phyloP scores from a whole-genome alignment of 2,113 vertebrate genomes.

The Aptenodytes patagonicus region DNA sequence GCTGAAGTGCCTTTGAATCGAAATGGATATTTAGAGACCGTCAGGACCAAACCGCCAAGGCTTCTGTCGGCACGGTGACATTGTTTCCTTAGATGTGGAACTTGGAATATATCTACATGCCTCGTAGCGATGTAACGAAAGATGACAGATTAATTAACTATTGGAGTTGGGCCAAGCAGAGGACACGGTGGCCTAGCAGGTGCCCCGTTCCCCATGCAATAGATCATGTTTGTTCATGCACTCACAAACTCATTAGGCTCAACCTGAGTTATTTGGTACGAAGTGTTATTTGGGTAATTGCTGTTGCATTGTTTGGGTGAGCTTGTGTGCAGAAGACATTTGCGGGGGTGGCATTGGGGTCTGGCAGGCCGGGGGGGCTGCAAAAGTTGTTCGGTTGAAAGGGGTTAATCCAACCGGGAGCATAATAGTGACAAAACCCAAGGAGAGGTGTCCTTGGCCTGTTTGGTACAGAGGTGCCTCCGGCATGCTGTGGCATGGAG shows the following conservation, averaged over 20 bases:
- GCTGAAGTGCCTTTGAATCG: neutral
- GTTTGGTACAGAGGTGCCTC: neutral
- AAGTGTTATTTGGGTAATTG: constrained; percentile 5
- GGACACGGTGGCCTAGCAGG: constrained; percentile 26
- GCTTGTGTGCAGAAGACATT: neutral
- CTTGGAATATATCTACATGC: constrained; percentile 32
- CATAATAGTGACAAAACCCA: neutral
- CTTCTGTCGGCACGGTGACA: neutral
- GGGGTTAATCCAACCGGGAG: neutral
- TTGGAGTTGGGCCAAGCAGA: constrained; percentile 48
- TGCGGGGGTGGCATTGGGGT: neutral
- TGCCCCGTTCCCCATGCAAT: neutral
- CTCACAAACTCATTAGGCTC: constrained; percentile 63
- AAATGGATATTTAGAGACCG: neutral
- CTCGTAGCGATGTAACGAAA: constrained; percentile 19
- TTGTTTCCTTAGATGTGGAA: neutral
- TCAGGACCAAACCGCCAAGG: neutral
- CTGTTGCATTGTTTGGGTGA: neutral
- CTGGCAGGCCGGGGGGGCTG: neutral
- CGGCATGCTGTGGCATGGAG: rapidly evolving
- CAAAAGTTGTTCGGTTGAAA: neutral
- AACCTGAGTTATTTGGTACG: neutral
- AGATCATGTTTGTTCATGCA: constrained; percentile 38
- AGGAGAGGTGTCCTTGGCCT: neutral
- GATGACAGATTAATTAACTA: constrained; percentile 68